Base-by-base conservation (phyloP, 2,113 vertebrate genomes). In the Thamnaconus septentrionalis region DNA sequence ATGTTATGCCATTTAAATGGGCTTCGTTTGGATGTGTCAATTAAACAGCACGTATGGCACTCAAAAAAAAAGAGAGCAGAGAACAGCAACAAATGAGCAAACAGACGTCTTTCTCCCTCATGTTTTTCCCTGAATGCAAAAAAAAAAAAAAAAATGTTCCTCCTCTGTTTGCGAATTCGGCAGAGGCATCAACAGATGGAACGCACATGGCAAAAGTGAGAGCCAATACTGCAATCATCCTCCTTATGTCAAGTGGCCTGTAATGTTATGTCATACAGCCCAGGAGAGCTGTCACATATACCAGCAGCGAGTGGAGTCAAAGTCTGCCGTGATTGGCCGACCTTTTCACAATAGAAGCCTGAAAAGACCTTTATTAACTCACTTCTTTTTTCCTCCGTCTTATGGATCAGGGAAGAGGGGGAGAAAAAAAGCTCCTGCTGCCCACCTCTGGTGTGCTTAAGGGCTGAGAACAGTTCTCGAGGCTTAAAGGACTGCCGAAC, bases 191-290 rank as follows among this genome's bases (percentile, higher is more conserved):
- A 45, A 53, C 67, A 83, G 68, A 79, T 75, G 59, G 72, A 56
- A 72, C 1, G 7, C 67, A 57, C 50, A 41, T 47, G 44, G 44
- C 44, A 7, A 45, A 49, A 56, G 5, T 61, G 7, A 58, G 50
- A 71, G 66, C 45, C 42, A 47, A 18, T 59, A 18, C 43, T 45
- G 11, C 39, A 56, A 50, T 73, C 41, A 59, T 47, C 39, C 64
- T 61, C 56, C 46, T 66, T 59, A 56, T 67, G 68, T 77, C 70
- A 59, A 87, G 67, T 63, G 64, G 49, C 66, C 53, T 68, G 65
- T 66, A 59, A 48, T 55, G 52, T 76, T 66, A 66, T 78, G 65
- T 74, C 80, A 52, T 63, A 41, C 11, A 53, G 9, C 66, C 53
- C 71, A 67, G 65, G 69, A 79, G 68, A 65, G 65, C 59, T 68